Base-by-base conservation (phyloP, 2,888 invertebrate genomes). In the Cremastobaeus sp. region DNA sequence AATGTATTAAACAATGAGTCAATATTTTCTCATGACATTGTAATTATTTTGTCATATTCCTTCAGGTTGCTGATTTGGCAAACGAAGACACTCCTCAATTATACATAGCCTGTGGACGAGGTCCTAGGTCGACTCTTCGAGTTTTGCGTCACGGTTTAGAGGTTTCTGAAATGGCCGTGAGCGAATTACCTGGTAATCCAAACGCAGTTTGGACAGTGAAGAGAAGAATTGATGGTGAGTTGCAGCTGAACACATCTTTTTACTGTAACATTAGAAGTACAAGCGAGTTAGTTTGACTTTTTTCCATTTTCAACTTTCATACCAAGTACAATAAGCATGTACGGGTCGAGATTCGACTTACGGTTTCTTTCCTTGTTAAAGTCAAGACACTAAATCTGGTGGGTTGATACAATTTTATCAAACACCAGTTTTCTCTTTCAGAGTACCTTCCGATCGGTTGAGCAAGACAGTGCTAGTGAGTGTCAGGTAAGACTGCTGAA, bases 121-220 rank as follows among this genome's bases (percentile, higher is more conserved):
- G 99, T 0, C 95, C 99, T 0, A 91, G 99, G 39, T 99, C 99
- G 0, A 94, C 98, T 0, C 88, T 99, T 39, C 86, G 93, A 77
- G 97, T 99, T 0, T 89, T 99, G 6, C 91, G 99, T 17, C 99
- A 99, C 88, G 99, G 99, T 80, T 90, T 99, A 50, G 99, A 99
- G 90, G 98, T 99, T 0, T 96, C 98, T 0, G 99, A 99, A 89
- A 99, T 99, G 99, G 99, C 99, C 68, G 98, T 99, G 1, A 98
- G 98, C 17, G 99, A 99, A 88, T 89, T 99, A 79, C 99, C 99
- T n/a, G 99, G 99, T 85, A 99, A 97, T 85, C 99, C 99, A 1
- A 99, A 98, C 89, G 99, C 99, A 82, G 99, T 99, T 1, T 99
- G 99, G 99, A 99, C 99, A 21, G 99, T 99, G 14, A 96, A 97